phyloP scores from a whole-genome alignment of 2,113 vertebrate genomes.

The Rhagologus leucostigma region DNA sequence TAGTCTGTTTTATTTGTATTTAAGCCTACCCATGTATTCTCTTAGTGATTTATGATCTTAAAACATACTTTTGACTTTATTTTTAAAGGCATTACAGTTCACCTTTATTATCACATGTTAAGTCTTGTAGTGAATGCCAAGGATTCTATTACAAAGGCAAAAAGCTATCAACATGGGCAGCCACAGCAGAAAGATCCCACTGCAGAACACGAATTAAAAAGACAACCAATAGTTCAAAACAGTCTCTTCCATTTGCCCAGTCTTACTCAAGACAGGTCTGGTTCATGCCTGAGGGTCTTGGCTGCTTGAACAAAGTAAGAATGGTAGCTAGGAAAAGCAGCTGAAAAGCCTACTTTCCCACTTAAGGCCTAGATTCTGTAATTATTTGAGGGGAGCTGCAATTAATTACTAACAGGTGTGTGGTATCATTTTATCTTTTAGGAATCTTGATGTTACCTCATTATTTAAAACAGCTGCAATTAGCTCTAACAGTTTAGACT shows the following conservation, averaged over 20 bases:
- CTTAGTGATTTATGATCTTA: neutral
- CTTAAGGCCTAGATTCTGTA: neutral
- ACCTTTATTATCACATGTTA: neutral
- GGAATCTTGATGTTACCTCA: neutral
- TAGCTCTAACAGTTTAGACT: neutral
- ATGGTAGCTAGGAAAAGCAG: neutral
- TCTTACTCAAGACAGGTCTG: neutral
- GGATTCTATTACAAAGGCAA: neutral
- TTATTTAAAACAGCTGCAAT: neutral
- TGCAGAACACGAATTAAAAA: neutral
- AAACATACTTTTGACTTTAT: neutral
- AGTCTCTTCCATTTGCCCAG: neutral
- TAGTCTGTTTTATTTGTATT: constrained; percentile 22
- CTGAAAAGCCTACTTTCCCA: neutral
- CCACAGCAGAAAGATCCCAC: neutral
- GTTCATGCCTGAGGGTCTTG: neutral
- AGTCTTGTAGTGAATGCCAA: neutral
- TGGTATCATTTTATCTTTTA: neutral
- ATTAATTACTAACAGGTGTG: neutral
- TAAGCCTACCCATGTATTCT: constrained; percentile 6
- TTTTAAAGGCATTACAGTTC: neutral
- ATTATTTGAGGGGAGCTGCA: neutral
- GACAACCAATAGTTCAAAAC: neutral
- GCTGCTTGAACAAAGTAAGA: neutral
- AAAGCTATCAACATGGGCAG: neutral